Conservation (phyloP, 1,140 invertebrate species). For the Holcopasites calliopsidis region DNA sequence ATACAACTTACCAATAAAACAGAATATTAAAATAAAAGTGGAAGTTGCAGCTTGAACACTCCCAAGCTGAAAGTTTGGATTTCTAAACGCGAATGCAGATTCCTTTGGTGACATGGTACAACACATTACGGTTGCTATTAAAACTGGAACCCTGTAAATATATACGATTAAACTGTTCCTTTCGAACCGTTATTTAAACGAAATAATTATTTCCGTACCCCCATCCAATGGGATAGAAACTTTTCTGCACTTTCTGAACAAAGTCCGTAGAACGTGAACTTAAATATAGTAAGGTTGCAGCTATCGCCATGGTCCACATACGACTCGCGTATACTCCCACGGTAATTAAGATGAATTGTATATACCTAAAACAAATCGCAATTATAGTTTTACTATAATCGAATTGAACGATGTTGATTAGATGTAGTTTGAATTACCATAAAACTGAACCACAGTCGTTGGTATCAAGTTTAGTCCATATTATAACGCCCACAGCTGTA, state of each 20-base stretch:
- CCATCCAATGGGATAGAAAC: slow-evolving; percentile 88
- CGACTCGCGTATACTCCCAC: slow-evolving; percentile 88
- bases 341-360: slow-evolving; percentile 87
- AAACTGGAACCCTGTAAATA: slow-evolving; percentile 79
- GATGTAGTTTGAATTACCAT: slow-evolving; percentile 63
- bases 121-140: slow-evolving; percentile 74
- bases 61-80: slow-evolving; percentile 91
- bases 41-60: slow-evolving; percentile 85
- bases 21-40: slow-evolving; percentile 83
- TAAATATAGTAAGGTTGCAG: slow-evolving; percentile 89
- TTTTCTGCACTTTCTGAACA: slow-evolving; percentile 86
- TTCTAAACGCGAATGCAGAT: slow-evolving; percentile 79
- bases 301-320: slow-evolving; percentile 91
- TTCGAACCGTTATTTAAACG: slow-evolving; percentile 24
- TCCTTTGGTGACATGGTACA: slow-evolving; percentile 57
- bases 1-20: slow-evolving; percentile 84
- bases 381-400: not conserved
- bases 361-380: slow-evolving; percentile 76
- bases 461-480: slow-evolving; percentile 73
- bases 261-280: slow-evolving; percentile 90
- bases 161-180: slow-evolving; percentile 1
- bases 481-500: slow-evolving; percentile 71
- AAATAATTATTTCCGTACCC: slow-evolving; percentile 80
- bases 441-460: slow-evolving; percentile 58
- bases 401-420: not conserved